These are phyloP conservation scores for Indri indri DNA, from an alignment of 2,113 vertebrate species.

Conservation along the genomic window DNA sequence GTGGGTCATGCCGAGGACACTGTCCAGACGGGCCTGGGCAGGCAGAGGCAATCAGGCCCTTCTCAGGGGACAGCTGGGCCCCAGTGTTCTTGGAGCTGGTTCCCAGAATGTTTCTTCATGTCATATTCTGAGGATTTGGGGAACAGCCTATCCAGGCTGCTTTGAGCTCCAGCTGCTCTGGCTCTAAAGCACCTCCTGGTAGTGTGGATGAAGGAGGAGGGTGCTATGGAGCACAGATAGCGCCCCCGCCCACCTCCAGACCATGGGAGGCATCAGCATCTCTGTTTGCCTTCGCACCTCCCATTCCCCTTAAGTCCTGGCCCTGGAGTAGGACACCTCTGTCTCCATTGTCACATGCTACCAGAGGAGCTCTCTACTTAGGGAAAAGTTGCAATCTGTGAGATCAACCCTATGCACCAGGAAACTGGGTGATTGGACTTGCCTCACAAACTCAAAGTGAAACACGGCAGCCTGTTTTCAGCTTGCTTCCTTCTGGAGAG, in stretches of 20 bases:
- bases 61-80: neutral
- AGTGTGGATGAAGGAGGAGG: neutral
- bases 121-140: constrained; percentile 40
- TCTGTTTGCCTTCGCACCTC: neutral
- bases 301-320: neutral
- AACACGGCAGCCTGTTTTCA: neutral
- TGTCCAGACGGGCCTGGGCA: neutral
- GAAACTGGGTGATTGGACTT: neutral
- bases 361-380: neutral
- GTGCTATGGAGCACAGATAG: neutral
- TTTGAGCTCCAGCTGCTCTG: constrained; percentile 48
- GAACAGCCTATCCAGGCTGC: constrained; percentile 34
- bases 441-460: neutral
- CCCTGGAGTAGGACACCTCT: neutral
- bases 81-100: neutral
- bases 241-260: neutral
- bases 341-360: neutral
- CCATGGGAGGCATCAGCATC: neutral
- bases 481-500: neutral
- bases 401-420: neutral
- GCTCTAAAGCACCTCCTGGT: neutral
- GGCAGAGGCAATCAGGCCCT: neutral
- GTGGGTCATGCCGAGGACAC: neutral
- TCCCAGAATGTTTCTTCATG: constrained; percentile 25
- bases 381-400: neutral